These are phyloP conservation scores for Drosophila baimaii DNA, from an alignment of 1,140 invertebrate genomes.

Conservation along the genomic window DNA sequence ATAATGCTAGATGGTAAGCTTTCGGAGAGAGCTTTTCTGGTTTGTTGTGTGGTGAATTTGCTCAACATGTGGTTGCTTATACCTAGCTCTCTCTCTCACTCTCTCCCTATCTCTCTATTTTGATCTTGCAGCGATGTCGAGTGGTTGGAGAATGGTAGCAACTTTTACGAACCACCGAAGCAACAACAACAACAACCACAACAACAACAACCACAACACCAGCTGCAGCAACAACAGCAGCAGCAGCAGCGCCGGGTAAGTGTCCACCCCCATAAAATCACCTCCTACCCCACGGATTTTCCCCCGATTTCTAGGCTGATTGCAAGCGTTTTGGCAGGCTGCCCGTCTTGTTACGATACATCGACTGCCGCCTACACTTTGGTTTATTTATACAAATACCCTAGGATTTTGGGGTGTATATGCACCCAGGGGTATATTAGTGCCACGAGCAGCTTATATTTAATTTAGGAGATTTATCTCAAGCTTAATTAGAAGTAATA, in stretches of 20 bases:
- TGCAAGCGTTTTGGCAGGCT: constrained; percentile 73
- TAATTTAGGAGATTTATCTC: background rate
- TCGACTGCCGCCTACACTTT: constrained; percentile 66
- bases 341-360: constrained; percentile 74
- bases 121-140: constrained; percentile 72
- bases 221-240: constrained; percentile 61
- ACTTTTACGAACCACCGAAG: constrained; percentile 68
- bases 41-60: constrained; percentile 80
- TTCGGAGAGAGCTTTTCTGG: constrained; percentile 21
- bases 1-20: constrained; percentile 12
- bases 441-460: too few relatives aligned
- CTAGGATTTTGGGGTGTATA: background rate
- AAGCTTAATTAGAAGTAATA: too few relatives aligned
- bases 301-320: constrained; percentile 49
- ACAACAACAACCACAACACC: constrained; percentile 52
- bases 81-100: constrained; percentile 19
- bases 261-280: constrained; percentile 29
- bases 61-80: constrained; percentile 72
- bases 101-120: constrained; percentile 22
- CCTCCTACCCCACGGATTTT: constrained; percentile 3
- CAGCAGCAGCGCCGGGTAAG: constrained; percentile 68
- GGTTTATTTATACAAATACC: constrained; percentile 67
- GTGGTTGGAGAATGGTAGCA: constrained; percentile 74
- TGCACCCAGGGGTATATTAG: constrained; percentile 10
- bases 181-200: constrained; percentile 58